Evolutionary conservation across 2,797 vertebrate species (phyloP), one percentile per base, ranked within the genome.

Genomic region (Crenichthys baileyi): DNA sequence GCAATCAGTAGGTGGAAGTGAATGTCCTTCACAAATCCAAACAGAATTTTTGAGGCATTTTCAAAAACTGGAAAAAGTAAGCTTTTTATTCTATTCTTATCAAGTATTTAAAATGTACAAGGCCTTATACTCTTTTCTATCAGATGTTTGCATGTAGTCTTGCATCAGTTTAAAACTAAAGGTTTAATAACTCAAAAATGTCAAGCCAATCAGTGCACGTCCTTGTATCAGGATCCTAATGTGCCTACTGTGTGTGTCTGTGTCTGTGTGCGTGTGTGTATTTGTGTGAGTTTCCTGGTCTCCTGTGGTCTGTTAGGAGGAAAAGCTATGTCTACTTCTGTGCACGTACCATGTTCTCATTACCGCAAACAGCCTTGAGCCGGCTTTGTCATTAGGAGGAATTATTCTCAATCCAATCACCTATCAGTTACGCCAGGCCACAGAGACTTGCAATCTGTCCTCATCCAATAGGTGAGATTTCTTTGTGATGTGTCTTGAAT

Each of bases 391-490:
- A 95, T 95, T 95, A 93, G 87, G 86, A 89, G 89, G 93, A 93
- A 94, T 94, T 94, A 95, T 93, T 88, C 90, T 93, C 92, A 93
- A 93, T 92, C 90, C 90, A 92, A 91, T 94, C 93, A 92, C 91
- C 91, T 91, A 93, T 92, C 81, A 91, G 94, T 93, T 92, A 90
- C 88, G 83, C 88, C 87, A 90, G 83, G 77, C 85, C 87, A 92
- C 93, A 89, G 85, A 93, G 86, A 79, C 81, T 84, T 77, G 58
- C 91, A 93, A 87, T 93, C 91, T 92, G 89, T 90, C 89, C 90
- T 91, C 87, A 91, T 92, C 85, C 83, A 46, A 85, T 85, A 82
- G 87, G 77, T 67, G 82, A 90, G 83, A 91, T 89, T 89, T 89
- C 85, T 81, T 82, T 84, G 84, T 79, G 87, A 93, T 89, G 84